phyloP scores from a whole-genome alignment of 2,113 vertebrate species.

The Cryptotis parvus region DNA sequence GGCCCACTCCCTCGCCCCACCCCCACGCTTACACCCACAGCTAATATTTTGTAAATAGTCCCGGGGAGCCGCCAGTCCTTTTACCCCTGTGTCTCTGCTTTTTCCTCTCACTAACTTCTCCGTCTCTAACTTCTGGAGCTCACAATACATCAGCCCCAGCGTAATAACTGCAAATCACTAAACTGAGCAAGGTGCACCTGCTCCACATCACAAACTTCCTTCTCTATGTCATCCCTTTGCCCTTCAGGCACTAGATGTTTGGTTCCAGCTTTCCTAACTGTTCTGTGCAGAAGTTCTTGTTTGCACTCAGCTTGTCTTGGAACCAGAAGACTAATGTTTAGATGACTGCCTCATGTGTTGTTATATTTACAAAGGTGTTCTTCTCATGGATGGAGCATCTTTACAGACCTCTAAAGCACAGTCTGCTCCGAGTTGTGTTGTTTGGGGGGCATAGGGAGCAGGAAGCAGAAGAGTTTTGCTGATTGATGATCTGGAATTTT shows the following conservation, averaged over 20 bases:
- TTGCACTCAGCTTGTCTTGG: background rate
- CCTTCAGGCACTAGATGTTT: background rate
- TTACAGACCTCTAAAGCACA: background rate
- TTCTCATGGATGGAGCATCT: background rate
- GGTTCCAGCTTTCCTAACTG: background rate
- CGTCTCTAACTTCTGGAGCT: background rate
- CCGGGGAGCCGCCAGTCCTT: too few relatives aligned
- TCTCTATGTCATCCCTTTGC: too few relatives aligned
- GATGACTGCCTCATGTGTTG: background rate
- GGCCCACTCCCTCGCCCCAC: too few relatives aligned
- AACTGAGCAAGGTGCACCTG: too few relatives aligned
- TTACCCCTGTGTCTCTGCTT: too few relatives aligned
- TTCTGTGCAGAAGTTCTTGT: background rate
- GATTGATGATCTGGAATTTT: background rate
- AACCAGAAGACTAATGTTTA: background rate
- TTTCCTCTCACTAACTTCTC: fast-evolving
- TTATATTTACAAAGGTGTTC: background rate
- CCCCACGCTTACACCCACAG: too few relatives aligned
- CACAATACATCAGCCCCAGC: background rate
- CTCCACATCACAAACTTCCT: fast-evolving
- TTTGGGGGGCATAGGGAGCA: fast-evolving
- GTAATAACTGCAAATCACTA: background rate
- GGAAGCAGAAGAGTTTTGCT: background rate
- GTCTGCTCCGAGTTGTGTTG: background rate
- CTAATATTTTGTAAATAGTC: too few relatives aligned